These are phyloP conservation scores for Syrista parreyssii DNA, from an alignment of 2,888 invertebrate genomes.

Conservation along the genomic window DNA sequence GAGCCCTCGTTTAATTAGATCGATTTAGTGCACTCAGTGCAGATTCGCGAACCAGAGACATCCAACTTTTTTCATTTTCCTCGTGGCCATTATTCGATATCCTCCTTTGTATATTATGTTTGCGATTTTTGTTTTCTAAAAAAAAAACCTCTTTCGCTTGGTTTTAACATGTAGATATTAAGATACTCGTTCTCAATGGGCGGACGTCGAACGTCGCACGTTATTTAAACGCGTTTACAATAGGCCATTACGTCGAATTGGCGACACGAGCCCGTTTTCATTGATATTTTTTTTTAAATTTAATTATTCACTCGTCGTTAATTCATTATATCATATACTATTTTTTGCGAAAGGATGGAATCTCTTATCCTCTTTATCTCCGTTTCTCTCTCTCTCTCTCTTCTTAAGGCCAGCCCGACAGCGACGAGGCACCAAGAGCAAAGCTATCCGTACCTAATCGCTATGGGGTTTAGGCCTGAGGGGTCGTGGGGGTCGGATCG, in stretches of 20 bases:
- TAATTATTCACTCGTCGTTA: not conserved
- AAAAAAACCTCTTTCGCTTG: not conserved
- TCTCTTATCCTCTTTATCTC: not conserved
- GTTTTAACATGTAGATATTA: not conserved
- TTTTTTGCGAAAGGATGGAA: not conserved
- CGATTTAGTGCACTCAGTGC: not conserved
- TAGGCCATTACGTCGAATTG: not conserved
- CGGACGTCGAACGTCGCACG: not conserved
- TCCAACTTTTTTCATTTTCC: not conserved
- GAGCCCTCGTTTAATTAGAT: not conserved
- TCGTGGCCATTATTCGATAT: not conserved
- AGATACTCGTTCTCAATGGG: not conserved
- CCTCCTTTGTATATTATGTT: not conserved
- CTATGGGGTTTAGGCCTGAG: conserved; percentile 1
- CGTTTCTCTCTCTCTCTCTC: not conserved
- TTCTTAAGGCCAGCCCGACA: conserved; percentile 4
- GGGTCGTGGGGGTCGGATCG: not conserved
- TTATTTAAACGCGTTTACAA: not conserved
- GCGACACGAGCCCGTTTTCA: not conserved
- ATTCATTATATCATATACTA: not conserved
- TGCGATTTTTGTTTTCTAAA: not conserved
- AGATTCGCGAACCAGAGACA: not conserved
- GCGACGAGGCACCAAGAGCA: conserved; percentile 25
- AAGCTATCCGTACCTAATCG: conserved; percentile 25
- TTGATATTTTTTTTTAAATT: not conserved